Evolutionary conservation across 2,888 invertebrate genomes (phyloP).

Genomic region (Heliconius ethilla): DNA sequence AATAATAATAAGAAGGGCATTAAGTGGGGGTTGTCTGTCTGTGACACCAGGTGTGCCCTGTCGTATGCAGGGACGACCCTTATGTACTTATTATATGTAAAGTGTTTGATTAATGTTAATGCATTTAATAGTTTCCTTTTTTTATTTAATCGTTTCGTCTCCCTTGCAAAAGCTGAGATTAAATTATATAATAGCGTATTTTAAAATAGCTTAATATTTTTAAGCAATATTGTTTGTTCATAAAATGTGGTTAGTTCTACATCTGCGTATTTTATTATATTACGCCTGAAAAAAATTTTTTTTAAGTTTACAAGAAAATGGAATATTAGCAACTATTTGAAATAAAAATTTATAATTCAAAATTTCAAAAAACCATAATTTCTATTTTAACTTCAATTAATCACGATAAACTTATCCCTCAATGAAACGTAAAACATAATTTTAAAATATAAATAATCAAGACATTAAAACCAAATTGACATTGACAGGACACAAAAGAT

Average conservation of each 20-base stretch:
- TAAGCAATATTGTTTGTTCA: not conserved
- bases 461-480: not conserved
- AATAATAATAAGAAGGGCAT: slow-evolving; percentile 77
- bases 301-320: not conserved
- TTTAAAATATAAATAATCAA: too few relatives aligned
- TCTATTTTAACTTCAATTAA: not conserved
- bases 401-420: not conserved
- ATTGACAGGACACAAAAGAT: not conserved
- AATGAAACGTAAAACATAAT: not conserved
- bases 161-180: slow-evolving; percentile 26
- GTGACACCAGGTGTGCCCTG: slow-evolving; percentile 73
- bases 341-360: too few relatives aligned
- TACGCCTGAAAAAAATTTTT: not conserved
- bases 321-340: not conserved
- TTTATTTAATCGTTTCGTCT: slow-evolving; percentile 38
- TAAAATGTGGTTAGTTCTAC: not conserved
- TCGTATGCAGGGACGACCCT: slow-evolving; percentile 68
- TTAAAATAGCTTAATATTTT: not conserved
- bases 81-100: slow-evolving; percentile 59
- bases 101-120: slow-evolving; percentile 66
- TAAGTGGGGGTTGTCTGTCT: slow-evolving; percentile 61
- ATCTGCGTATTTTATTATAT: not conserved
- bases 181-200: slow-evolving; percentile 6
- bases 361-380: not conserved
- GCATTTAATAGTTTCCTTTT: slow-evolving; percentile 44